Percentiles rank a stretch among this genome's conserved stretches.
Evolutionary conservation across 2,113 vertebrate genomes (phyloP).

Genomic region (Neolamprologus tretocephalus): DNA sequence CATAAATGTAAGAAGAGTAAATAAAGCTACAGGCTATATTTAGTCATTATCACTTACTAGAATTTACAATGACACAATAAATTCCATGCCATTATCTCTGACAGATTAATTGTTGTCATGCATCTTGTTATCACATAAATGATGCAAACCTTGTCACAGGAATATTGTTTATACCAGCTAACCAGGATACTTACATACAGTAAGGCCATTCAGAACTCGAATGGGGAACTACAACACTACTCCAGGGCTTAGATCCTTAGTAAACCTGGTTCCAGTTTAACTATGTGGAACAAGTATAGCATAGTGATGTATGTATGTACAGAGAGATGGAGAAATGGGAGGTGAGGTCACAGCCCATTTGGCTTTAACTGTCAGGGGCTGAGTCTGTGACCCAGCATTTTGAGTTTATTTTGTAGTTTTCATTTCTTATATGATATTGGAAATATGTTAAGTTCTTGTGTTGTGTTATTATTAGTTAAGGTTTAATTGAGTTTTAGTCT

Average conservation of each 20-base stretch:
- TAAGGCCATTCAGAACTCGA: not conserved
- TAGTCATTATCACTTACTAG: not conserved
- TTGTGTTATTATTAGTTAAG: not conserved
- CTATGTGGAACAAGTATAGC: not conserved
- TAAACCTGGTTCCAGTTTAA: not conserved
- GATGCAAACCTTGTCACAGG: not conserved
- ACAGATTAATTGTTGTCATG: not conserved
- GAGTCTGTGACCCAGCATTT: not conserved
- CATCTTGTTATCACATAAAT: not conserved
- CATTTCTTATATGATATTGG: not conserved
- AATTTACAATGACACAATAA: not conserved
- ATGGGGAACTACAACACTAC: not conserved
- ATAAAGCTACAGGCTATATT: not conserved
- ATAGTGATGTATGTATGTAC: not conserved
- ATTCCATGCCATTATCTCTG: not conserved
- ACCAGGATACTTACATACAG: not conserved
- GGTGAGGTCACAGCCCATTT: not conserved
- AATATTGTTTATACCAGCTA: not conserved
- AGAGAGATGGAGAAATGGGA: not conserved
- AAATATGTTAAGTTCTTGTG: not conserved
- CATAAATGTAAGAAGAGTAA: not conserved
- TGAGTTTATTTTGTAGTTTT: not conserved
- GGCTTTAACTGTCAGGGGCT: not conserved
- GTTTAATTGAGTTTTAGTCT: not conserved
- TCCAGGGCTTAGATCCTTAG: not conserved